Evolutionary conservation across 1,140 invertebrate genomes (phyloP), one percentile per base, ranked within the genome.

Genomic region (Polypedilum pembai): DNA sequence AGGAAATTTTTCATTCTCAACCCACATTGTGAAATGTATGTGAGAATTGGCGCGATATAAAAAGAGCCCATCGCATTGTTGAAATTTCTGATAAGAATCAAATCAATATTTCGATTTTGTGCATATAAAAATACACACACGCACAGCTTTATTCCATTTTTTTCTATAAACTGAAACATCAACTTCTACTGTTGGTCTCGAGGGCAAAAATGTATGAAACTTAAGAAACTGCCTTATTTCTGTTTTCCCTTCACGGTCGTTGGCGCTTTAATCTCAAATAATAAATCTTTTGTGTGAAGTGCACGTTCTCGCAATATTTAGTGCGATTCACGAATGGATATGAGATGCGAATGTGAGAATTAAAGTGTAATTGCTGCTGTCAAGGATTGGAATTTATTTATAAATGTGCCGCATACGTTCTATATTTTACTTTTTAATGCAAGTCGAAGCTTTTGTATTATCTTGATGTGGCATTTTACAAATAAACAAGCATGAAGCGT

Each of bases 211-310:
- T 56, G 12, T 45, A n/a, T 56, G 15, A n/a, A 56, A 12, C 45
- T 56, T 56, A n/a, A n/a, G n/a, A n/a, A 56, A 1, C 45, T 56
- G 12, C 45, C n/a, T 56, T 12, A n/a, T 56, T n/a, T n/a, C n/a
- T 56, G 15, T 56, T 56, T 56, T 56, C 4, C 15, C 15, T 56
- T 56, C 45, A 56, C 45, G 45, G 45, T 56, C n/a, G 45, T 56
- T 56, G 45, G 45, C 45, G 45, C 45, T 56, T 56, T 56, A 56
- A 56, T 56, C 45, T 56, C n/a, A n/a, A n/a, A 15, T 15, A 56
- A 56, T 56, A 56, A 56, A 56, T 56, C 45, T 56, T 56, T 56
- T n/a, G 45, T 56, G 12, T 12, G 12, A n/a, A 56, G 15, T 56
- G 45, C 45, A 56, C 45, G 45, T 56, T 56, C 3, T 56, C 45